These are phyloP conservation scores for Gymnarchus niloticus DNA, from an alignment of 2,113 vertebrate genomes.

Conservation along the genomic window DNA sequence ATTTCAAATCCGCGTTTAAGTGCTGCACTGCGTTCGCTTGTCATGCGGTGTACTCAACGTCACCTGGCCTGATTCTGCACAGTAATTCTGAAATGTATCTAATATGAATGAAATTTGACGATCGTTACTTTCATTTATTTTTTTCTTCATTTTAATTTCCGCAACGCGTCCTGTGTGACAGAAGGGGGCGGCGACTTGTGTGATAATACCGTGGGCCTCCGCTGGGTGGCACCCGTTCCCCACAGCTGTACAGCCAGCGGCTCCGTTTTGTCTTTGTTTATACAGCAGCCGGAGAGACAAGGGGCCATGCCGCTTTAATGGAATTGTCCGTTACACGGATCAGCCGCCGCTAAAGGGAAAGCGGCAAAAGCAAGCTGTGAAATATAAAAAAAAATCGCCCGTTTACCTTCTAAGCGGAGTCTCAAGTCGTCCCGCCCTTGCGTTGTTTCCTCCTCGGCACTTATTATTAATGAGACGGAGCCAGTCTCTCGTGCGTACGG, in stretches of 20 bases:
- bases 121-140: background rate
- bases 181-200: constrained; percentile 1
- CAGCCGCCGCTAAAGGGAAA: constrained; percentile 50
- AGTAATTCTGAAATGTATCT: background rate
- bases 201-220: constrained; percentile 30
- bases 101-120: background rate
- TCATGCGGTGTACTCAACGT: background rate
- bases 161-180: background rate
- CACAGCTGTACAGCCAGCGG: constrained; percentile 41
- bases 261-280: constrained; percentile 71
- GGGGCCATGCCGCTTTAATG: constrained; percentile 61
- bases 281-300: constrained; percentile 65
- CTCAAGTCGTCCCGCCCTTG: constrained; percentile 46
- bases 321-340: constrained; percentile 64
- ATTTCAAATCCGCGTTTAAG: background rate
- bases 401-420: constrained; percentile 49
- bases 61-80: background rate
- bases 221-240: constrained; percentile 49
- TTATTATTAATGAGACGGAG: constrained; percentile 65
- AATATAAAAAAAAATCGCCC: constrained; percentile 25
- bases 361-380: constrained; percentile 13
- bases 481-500: constrained; percentile 57
- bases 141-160: constrained; percentile 21
- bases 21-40: background rate
- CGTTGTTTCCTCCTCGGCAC: constrained; percentile 63